Evolutionary conservation across 2,888 invertebrate genomes (phyloP).

Genomic region (Oscheius sp.): DNA sequence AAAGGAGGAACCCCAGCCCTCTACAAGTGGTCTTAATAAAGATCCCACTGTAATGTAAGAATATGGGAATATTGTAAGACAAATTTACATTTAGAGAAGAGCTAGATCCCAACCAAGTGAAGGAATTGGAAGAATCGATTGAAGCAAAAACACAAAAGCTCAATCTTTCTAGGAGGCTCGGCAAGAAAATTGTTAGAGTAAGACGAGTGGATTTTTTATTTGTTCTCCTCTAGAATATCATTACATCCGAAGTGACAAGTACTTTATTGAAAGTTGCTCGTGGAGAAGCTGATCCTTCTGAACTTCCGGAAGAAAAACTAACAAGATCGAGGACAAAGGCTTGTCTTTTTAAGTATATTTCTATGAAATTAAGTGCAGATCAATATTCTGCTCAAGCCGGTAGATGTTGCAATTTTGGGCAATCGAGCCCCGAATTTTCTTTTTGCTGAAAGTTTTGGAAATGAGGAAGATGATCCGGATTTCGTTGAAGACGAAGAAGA

Average conservation of each 20-base stretch:
- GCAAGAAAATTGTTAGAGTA: constrained; percentile 4
- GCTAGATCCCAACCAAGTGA: neutral
- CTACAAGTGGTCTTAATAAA: no score
- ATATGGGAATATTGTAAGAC: no score
- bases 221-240: neutral
- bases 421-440: constrained; percentile 8
- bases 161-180: neutral
- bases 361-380: neutral
- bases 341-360: neutral
- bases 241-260: neutral
- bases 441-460: neutral
- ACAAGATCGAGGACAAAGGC: neutral
- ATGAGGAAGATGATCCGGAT: constrained; percentile 11
- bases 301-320: constrained; percentile 3
- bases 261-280: neutral
- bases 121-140: neutral
- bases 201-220: neutral
- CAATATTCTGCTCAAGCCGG: neutral
- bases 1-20: no score
- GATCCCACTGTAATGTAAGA: no score
- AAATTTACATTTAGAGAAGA: neutral
- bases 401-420: neutral
- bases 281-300: neutral
- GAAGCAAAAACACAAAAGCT: neutral
- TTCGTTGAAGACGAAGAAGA: constrained; percentile 1